phyloP scores from a whole-genome alignment of 1,140 invertebrate genomes.

The Odontomachus brunneus region DNA sequence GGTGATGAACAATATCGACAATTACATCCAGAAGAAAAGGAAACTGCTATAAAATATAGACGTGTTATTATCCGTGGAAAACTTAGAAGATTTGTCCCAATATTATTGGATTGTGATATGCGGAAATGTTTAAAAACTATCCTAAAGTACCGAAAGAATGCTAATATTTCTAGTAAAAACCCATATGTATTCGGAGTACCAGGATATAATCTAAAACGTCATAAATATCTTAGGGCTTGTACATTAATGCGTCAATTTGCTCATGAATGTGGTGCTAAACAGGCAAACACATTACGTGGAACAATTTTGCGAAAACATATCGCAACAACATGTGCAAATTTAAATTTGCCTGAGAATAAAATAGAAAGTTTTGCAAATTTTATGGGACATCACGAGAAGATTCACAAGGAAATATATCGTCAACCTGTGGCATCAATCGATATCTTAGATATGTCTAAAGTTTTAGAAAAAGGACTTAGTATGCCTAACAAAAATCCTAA shows the following conservation, averaged over 20 bases:
- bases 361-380: constrained; percentile 6
- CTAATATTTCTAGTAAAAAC: neutral
- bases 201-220: constrained; percentile 1
- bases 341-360: constrained; percentile 2
- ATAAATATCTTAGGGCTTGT: constrained; percentile 6
- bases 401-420: too few species aligned
- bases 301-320: neutral
- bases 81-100: constrained; percentile 2
- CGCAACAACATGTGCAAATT: too few species aligned
- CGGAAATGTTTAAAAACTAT: neutral
- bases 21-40: constrained; percentile 15
- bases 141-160: constrained; percentile 14
- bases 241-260: constrained; percentile 2
- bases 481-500: neutral
- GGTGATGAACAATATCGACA: constrained; percentile 12
- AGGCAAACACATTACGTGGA: neutral
- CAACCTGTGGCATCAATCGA: constrained; percentile 7
- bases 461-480: constrained; percentile 9
- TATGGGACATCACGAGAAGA: too few species aligned
- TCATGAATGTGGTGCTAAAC: constrained; percentile 15
- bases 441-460: constrained; percentile 7
- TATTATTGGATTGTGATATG: constrained; percentile 14
- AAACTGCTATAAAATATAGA: constrained; percentile 7
- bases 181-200: constrained; percentile 7
- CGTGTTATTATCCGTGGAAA: too few species aligned